Conservation (phyloP, 2,113 vertebrate species). For the Gnathonemus longibarbis region DNA sequence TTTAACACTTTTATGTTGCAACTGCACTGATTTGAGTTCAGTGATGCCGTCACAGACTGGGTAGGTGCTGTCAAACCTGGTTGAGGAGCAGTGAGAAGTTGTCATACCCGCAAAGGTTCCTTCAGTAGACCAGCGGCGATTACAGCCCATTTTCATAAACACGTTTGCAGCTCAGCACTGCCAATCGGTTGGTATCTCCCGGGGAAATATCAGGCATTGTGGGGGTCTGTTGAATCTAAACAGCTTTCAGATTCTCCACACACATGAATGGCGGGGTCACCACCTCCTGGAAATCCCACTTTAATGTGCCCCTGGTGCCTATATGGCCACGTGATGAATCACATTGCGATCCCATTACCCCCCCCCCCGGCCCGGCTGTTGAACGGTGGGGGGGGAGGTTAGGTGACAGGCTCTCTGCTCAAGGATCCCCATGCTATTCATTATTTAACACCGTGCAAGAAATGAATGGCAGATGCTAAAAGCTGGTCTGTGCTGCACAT, state of each 20-base stretch:
- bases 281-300: slow-evolving; percentile 42
- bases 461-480: neutral
- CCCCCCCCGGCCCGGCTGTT: slow-evolving; percentile 30
- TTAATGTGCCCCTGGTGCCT: slow-evolving; percentile 46
- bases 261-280: slow-evolving; percentile 28
- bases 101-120: neutral
- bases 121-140: neutral
- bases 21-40: neutral
- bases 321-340: slow-evolving; percentile 44
- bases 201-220: slow-evolving; percentile 13
- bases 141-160: neutral
- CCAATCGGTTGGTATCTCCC: slow-evolving; percentile 1
- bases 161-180: neutral
- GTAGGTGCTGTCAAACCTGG: neutral
- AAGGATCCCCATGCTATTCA: slow-evolving; percentile 39
- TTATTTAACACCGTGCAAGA: slow-evolving; percentile 6
- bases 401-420: slow-evolving; percentile 23
- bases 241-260: slow-evolving; percentile 35
- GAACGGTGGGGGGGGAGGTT: slow-evolving; percentile 33
- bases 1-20: neutral
- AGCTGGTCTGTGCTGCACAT: neutral
- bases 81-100: neutral
- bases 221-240: slow-evolving; percentile 19
- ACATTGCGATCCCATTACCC: slow-evolving; percentile 38
- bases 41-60: neutral